Evolutionary conservation across 2,797 vertebrate genomes (phyloP).

Genomic region (Sebastes goodei): DNA sequence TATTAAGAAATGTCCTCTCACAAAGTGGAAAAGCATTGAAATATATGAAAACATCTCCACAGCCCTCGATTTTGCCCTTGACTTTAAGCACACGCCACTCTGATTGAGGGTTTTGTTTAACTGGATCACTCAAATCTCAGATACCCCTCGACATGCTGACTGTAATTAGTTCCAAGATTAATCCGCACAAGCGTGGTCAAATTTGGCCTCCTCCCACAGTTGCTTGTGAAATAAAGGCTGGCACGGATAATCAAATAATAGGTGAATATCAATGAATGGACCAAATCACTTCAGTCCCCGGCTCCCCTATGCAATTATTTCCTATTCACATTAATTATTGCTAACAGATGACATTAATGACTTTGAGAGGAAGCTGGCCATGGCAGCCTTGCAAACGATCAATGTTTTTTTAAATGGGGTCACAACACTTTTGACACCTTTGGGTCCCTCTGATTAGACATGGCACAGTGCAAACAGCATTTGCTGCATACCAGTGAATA

Average conservation of each 20-base stretch:
- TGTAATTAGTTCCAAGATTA: constrained; percentile 87
- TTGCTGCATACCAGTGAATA: not conserved
- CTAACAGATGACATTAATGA: constrained; percentile 94
- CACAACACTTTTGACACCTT: constrained; percentile 56
- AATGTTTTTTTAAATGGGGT: constrained; percentile 78
- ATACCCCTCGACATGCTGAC: constrained; percentile 70
- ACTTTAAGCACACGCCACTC: constrained; percentile 21
- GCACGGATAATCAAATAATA: constrained; percentile 83
- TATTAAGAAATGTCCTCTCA: not conserved
- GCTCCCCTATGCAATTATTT: constrained; percentile 95
- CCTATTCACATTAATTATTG: constrained; percentile 94
- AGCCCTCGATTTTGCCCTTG: constrained; percentile 45
- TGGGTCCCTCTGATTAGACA: constrained; percentile 37
- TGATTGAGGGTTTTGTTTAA: constrained; percentile 75
- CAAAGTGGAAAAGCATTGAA: constrained; percentile 7
- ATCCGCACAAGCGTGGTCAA: constrained; percentile 70
- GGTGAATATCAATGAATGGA: constrained; percentile 89
- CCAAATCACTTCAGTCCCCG: constrained; percentile 85
- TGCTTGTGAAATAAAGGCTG: constrained; percentile 78
- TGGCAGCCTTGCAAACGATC: constrained; percentile 81
- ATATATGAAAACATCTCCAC: not conserved
- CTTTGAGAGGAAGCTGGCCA: constrained; percentile 88
- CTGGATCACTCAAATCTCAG: constrained; percentile 81
- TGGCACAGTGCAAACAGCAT: constrained; percentile 7
- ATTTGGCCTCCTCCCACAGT: constrained; percentile 75